phyloP scores from a whole-genome alignment of 2,888 invertebrate species.

The Hanleya hanleyi region DNA sequence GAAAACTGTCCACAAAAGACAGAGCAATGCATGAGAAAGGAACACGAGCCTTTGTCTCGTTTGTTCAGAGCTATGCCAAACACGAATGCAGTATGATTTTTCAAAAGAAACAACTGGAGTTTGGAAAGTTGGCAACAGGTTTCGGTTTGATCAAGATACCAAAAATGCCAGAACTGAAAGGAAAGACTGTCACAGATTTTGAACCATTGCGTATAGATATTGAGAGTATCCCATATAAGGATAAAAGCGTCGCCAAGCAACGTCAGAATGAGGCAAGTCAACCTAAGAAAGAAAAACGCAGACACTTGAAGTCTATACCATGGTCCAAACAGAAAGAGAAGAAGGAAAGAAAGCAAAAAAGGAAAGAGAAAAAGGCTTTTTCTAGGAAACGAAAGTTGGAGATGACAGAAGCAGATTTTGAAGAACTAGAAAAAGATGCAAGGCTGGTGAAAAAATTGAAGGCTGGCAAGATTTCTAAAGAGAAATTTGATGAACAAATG shows the following conservation, averaged over 20 bases:
- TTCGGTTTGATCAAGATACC: slow-evolving; percentile 94
- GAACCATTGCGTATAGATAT: slow-evolving; percentile 80
- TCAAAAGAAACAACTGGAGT: slow-evolving; percentile 88
- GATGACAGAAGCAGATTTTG: slow-evolving; percentile 8
- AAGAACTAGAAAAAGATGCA: slow-evolving; percentile 11
- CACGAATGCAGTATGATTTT: slow-evolving; percentile 95
- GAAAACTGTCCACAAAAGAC: slow-evolving; percentile 77
- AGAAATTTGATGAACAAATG: slow-evolving; percentile 5
- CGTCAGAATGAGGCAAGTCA: not conserved
- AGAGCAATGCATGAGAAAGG: slow-evolving; percentile 89
- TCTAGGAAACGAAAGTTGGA: slow-evolving; percentile 8
- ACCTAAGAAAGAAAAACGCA: not conserved
- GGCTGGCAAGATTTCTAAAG: not conserved
- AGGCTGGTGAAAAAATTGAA: slow-evolving; percentile 12
- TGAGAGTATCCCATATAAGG: slow-evolving; percentile 82
- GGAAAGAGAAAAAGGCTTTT: slow-evolving; percentile 10
- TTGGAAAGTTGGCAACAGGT: slow-evolving; percentile 87
- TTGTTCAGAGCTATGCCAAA: slow-evolving; percentile 93
- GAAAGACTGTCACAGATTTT: slow-evolving; percentile 78
- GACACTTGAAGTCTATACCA: not conserved
- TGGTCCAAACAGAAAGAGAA: slow-evolving; percentile 7
- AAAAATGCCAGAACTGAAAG: slow-evolving; percentile 94
- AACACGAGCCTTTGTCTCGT: slow-evolving; percentile 95
- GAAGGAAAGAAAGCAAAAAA: slow-evolving; percentile 4
- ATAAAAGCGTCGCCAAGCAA: not conserved